Evolutionary conservation across 2,888 invertebrate genomes (phyloP).

Genomic region (Acronicta alni): DNA sequence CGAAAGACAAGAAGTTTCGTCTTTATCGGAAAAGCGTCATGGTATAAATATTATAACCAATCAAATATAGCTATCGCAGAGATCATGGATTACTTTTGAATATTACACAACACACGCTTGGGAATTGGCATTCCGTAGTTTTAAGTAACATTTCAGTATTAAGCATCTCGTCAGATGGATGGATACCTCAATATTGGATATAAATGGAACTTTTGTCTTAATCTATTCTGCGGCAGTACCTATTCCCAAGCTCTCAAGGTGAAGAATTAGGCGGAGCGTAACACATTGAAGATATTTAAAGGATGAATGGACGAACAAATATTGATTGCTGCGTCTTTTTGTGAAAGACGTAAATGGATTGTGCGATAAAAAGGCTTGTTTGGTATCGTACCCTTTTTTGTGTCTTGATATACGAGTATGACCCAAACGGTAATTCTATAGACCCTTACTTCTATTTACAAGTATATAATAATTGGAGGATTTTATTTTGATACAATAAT

Average conservation of each 20-base stretch:
- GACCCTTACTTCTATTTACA: not conserved
- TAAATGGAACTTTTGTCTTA: conserved; percentile 15
- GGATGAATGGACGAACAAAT: conserved; percentile 12
- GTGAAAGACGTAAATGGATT: not conserved
- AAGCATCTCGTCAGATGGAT: no score
- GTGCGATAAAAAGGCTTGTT: not conserved
- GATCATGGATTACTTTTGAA: no score
- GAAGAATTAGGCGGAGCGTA: conserved; percentile 28
- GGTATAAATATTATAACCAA: no score
- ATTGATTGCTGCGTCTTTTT: conserved; percentile 4
- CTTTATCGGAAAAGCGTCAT: no score
- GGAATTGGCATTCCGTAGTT: no score
- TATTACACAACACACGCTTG: no score
- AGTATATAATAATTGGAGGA: not conserved
- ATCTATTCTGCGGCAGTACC: conserved; percentile 4
- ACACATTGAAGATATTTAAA: conserved; percentile 23
- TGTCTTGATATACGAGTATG: not conserved
- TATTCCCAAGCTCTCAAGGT: conserved; percentile 23
- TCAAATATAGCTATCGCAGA: no score
- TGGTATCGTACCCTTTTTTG: not conserved
- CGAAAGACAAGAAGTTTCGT: no score
- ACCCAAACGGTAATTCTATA: not conserved
- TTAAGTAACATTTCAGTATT: no score
- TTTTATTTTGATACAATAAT: not conserved
- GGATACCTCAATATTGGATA: not conserved